Conservation (phyloP, 2,113 vertebrate species). For the Gavialis gangeticus region DNA sequence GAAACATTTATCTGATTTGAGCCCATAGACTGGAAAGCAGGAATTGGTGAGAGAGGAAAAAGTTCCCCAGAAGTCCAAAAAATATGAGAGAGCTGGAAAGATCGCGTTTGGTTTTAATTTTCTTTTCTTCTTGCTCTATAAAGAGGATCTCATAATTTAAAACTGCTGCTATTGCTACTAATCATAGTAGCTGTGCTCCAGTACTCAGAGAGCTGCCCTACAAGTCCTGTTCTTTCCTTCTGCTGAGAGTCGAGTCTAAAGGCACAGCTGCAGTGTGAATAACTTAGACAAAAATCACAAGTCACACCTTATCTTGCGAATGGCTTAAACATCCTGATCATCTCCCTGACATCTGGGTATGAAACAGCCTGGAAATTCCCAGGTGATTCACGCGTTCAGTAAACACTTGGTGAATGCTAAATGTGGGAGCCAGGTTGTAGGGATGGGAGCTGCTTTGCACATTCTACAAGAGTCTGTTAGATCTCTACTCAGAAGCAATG, state of each 20-base stretch:
- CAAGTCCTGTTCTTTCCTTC: background rate
- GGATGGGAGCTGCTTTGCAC: background rate
- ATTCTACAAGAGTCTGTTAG: background rate
- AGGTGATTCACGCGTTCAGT: background rate
- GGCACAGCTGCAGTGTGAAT: conserved; percentile 1
- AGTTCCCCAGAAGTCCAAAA: background rate
- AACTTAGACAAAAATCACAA: background rate
- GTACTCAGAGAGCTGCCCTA: background rate
- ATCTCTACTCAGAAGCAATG: background rate
- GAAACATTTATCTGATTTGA: background rate
- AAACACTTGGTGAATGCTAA: background rate
- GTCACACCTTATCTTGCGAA: background rate
- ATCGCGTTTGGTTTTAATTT: conserved; percentile 16
- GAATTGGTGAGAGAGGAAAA: background rate
- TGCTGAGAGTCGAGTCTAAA: background rate
- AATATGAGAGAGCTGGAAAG: background rate
- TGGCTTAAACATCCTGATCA: conserved; percentile 1
- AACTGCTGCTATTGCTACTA: conserved; percentile 27
- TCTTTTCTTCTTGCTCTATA: conserved; percentile 14
- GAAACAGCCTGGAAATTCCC: background rate
- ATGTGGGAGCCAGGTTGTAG: background rate
- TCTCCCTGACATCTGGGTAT: background rate
- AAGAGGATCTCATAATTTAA: conserved; percentile 40
- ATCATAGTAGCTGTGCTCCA: background rate
- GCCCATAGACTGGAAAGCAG: background rate